Conservation (phyloP, 2,113 vertebrate genomes). For the Falco punctatus region DNA sequence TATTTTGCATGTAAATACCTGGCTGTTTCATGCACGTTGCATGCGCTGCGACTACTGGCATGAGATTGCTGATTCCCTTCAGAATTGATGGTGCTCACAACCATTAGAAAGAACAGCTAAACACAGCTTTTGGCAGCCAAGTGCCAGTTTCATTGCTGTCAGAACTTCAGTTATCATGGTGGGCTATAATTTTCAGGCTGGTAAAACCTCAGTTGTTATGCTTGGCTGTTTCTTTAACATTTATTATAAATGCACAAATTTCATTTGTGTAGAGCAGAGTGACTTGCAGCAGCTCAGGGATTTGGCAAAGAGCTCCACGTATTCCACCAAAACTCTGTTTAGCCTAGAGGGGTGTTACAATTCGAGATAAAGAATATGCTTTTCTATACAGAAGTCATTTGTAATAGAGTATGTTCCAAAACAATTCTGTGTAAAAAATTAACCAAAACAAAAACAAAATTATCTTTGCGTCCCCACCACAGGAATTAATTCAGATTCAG, state of each 20-base stretch:
- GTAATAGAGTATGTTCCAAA: neutral
- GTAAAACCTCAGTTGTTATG: conserved; percentile 46
- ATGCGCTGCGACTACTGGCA: rapidly evolving
- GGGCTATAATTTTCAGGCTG: conserved; percentile 45
- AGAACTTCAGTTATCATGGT: neutral
- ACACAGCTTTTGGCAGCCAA: neutral
- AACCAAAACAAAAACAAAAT: neutral
- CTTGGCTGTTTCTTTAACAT: conserved; percentile 31
- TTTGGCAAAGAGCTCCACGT: neutral
- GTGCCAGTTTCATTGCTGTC: conserved; percentile 18
- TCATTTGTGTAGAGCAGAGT: conserved; percentile 51
- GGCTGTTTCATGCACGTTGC: neutral
- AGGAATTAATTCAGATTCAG: neutral
- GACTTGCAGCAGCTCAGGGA: conserved; percentile 10
- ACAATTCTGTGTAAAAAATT: neutral
- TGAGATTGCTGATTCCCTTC: rapidly evolving
- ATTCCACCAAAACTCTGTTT: conserved; percentile 16
- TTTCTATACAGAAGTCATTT: conserved; percentile 16
- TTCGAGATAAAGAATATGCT: neutral
- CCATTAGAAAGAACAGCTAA: neutral
- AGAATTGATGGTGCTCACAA: neutral
- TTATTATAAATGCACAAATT: conserved; percentile 38
- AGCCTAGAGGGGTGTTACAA: neutral
- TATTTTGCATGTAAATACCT: neutral
- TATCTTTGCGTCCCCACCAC: neutral